phyloP scores from a whole-genome alignment of 2,888 invertebrate genomes.

The Sphinx pinastri region DNA sequence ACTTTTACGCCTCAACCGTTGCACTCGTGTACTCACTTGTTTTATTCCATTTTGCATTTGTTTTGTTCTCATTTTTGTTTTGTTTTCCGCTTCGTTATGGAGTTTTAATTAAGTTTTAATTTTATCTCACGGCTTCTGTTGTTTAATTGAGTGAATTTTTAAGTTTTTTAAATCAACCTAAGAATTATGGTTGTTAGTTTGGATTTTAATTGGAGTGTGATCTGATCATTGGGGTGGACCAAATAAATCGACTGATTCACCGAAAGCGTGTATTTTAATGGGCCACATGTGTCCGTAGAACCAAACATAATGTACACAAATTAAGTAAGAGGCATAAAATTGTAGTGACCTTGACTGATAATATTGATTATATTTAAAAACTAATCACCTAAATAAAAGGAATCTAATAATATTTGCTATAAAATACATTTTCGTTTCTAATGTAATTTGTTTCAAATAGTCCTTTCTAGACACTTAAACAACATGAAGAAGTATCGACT shows the following conservation, averaged over 20 bases:
- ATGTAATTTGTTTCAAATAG: no score
- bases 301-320: not conserved
- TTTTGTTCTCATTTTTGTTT: conserved; percentile 45
- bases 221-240: conserved; percentile 24
- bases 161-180: conserved; percentile 54
- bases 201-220: conserved; percentile 48
- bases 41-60: conserved; percentile 38
- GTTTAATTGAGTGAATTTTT: conserved; percentile 64
- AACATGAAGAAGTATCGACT: no score
- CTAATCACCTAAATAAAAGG: no score
- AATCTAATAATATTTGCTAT: no score
- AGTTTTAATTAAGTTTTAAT: conserved; percentile 82
- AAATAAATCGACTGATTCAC: conserved; percentile 13
- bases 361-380: no score
- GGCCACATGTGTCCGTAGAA: conserved; percentile 9
- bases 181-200: conserved; percentile 56
- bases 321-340: not conserved
- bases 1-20: conserved; percentile 60
- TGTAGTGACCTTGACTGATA: no score
- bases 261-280: conserved; percentile 6
- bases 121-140: conserved; percentile 75
- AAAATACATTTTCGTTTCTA: no score
- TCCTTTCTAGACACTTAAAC: no score
- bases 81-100: conserved; percentile 58
- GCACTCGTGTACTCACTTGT: conserved; percentile 32